Conservation (phyloP, 2,113 vertebrate genomes). For the Tapirus terrestris region DNA sequence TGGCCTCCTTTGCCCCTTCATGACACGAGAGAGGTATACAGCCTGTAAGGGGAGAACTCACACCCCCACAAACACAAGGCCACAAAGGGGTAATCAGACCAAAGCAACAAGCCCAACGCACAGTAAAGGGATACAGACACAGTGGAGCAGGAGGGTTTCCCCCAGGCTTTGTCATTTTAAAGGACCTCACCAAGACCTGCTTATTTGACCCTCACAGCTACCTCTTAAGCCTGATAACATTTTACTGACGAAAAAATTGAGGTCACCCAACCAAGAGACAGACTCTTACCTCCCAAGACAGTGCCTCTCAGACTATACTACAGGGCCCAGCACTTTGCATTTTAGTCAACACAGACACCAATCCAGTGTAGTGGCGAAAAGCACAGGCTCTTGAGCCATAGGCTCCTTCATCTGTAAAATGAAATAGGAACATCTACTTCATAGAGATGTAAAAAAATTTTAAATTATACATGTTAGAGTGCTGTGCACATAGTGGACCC, state of each 20-base stretch:
- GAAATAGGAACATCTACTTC: background rate
- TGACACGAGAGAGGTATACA: background rate
- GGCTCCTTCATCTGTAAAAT: background rate
- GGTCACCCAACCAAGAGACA: background rate
- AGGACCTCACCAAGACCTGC: background rate
- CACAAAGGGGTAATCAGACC: background rate
- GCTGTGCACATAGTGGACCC: background rate
- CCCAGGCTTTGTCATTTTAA: background rate
- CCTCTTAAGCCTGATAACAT: background rate
- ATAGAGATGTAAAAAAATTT: background rate
- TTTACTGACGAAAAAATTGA: slow-evolving; percentile 21
- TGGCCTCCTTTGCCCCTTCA: background rate
- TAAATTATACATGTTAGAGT: background rate
- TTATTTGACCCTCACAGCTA: background rate
- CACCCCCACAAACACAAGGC: background rate
- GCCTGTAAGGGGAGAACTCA: background rate
- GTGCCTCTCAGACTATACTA: background rate
- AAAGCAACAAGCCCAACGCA: background rate
- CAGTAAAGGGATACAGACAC: background rate
- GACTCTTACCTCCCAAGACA: background rate
- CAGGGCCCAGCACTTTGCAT: background rate
- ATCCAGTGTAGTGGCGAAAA: background rate
- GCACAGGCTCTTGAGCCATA: background rate
- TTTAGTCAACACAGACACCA: background rate
- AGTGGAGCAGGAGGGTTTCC: background rate